Evolutionary conservation across 2,797 vertebrate genomes (phyloP), one percentile per base, ranked within the genome.

Genomic region (Gobio occitaniae): DNA sequence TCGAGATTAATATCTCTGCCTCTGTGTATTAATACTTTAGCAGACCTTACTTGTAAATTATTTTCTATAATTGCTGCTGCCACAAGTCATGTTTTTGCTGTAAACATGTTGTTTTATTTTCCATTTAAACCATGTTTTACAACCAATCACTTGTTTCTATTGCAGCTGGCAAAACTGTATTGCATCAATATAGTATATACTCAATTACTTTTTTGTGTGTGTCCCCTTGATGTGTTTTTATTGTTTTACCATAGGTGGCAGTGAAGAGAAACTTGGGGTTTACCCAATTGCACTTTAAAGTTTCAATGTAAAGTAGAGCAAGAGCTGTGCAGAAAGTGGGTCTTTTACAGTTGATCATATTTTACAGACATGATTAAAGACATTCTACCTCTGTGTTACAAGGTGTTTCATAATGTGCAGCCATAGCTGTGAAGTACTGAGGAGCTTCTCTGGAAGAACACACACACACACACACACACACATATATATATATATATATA

Each of bases 201-300:
- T 66, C 52, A 6, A 56, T 52, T 72, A 25, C 17, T 48, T n/a
- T 66, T 70, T 11, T 63, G 19, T 80, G 10, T 85, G 65, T 86
- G 84, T 36, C 32, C 79, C 83, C 84, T 84, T 88, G 85, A 85
- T 86, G 86, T 81, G 54, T 87, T 75, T 63, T 54, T 21, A 70
- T 70, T 77, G 21, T 88, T 88, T 71, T 81, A 88, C 88, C 83
- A 86, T 87, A 90, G 89, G 80, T 87, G 88, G 90, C 90, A 90
- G 88, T 87, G 77, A 86, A 86, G 86, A 84, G 86, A 87, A 87
- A 74, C 84, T 25, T 83, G 75, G 82, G 75, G 68, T 63, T 41
- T 50, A 75, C 70, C 59, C 29, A 78, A 63, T 52, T 80, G 76
- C 63, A 74, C 65, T 83, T 87, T 36, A 41, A 74, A 70, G 71